Conservation (phyloP, 2,113 vertebrate species). For the Pseudopipra pipra region DNA sequence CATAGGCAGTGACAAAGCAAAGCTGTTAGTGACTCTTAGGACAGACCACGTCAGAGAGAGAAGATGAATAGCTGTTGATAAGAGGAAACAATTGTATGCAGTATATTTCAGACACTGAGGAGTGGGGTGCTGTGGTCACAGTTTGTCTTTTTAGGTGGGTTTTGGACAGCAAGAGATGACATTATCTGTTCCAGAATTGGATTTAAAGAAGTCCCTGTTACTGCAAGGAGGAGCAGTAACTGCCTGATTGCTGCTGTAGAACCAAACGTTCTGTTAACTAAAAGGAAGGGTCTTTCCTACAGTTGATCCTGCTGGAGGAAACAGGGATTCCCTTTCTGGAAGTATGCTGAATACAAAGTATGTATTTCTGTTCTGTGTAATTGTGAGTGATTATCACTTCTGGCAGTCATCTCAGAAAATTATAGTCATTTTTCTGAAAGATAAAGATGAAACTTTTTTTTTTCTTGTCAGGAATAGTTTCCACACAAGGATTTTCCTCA, state of each 20-base stretch:
- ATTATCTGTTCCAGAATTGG: background rate
- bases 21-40: background rate
- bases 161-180: background rate
- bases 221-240: background rate
- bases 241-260: background rate
- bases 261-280: background rate
- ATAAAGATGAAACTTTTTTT: background rate
- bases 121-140: background rate
- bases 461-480: background rate
- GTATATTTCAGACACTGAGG: background rate
- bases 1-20: background rate
- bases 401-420: background rate
- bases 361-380: background rate
- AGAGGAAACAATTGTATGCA: background rate
- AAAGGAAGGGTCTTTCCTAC: background rate
- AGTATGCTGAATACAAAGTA: background rate
- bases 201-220: background rate
- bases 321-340: background rate
- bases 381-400: background rate
- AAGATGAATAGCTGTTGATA: background rate
- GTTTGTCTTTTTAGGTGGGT: background rate
- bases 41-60: background rate
- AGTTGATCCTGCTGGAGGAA: background rate
- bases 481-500: background rate
- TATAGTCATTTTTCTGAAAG: background rate